Evolutionary conservation across 2,888 invertebrate genomes (phyloP), one percentile per base, ranked within the genome.

Genomic region (Tetranychus piercei): DNA sequence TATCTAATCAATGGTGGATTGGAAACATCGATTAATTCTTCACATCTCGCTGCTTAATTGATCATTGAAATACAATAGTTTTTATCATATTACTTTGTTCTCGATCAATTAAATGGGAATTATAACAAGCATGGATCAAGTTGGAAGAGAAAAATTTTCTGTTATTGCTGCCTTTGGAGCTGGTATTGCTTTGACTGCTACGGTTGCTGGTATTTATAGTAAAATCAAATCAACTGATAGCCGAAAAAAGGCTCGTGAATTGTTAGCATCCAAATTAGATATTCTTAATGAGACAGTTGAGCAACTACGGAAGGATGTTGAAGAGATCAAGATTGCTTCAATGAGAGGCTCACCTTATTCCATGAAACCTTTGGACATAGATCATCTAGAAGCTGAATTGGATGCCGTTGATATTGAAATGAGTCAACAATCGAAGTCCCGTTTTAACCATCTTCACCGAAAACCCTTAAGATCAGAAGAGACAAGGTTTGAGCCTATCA

Each of bases 81-180:
- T 55, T 55, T 55, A 55, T 15, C 15, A 15, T 55, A 15, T 15
- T 55, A 15, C 15, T 55, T 55, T 55, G 9, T 55, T 15, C 9
- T 55, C 15, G 15, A 9, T 55, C 55, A 15, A 15, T 55, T 15
- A 55, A 55, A 9, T 15, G 15, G 20, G 23, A 65, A 75, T 9
- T n/a, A 55, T 55, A 9, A 55, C 15, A 9, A 55, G 55, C 55
- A 78, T 78, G 78, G 78, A 78, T 71, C 44, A 77, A 9, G 70
- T 78, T 9, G 76, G 77, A 43, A 76, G 73, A 66, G 78, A 79
- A 45, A 75, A 76, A 70, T 66, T 78, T 6, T 75, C 78, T n/a
- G 73, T 78, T 11, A 73, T 80, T 34, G 78, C 79, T 66, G 79
- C 80, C 18, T 73, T 81, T 55, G 80, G 80, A 18, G 79, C 80